These are phyloP conservation scores for Gymnogyps californianus DNA, from an alignment of 2,113 vertebrate species.

Conservation along the genomic window DNA sequence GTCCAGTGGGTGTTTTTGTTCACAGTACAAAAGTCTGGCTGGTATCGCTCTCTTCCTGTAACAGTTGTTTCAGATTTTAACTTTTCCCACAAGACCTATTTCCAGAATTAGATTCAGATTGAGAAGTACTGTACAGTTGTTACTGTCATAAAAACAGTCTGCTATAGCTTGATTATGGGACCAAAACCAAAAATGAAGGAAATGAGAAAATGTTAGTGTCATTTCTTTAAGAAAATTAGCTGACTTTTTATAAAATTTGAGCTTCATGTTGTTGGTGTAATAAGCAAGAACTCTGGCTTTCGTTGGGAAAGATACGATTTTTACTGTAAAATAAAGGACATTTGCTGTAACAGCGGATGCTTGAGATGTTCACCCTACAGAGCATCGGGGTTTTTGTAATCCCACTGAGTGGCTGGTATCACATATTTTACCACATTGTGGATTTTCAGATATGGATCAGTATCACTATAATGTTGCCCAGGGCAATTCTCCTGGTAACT, in stretches of 20 bases:
- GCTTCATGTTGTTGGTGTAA: not conserved
- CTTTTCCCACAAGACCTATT: constrained; percentile 34
- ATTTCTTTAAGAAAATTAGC: not conserved
- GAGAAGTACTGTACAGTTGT: not conserved
- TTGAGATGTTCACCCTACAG: not conserved
- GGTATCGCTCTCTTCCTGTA: not conserved
- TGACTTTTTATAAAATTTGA: not conserved
- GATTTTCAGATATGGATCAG: not conserved
- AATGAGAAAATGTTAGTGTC: not conserved
- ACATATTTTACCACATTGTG: not conserved
- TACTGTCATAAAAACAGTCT: constrained; percentile 2
- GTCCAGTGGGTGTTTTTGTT: constrained; percentile 14
- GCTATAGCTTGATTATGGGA: not conserved
- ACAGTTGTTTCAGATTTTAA: constrained; percentile 34
- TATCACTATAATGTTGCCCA: not conserved
- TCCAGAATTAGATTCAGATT: constrained; percentile 41
- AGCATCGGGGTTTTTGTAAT: not conserved
- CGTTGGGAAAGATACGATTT: not conserved
- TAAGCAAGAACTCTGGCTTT: not conserved
- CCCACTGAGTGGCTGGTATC: not conserved
- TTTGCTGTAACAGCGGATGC: not conserved
- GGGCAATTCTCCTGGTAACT: not conserved
- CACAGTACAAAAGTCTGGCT: not conserved
- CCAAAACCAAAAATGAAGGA: not conserved
- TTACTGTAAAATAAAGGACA: not conserved